Base-by-base conservation (phyloP, 2,888 invertebrate genomes). In the Drosophila sordidula region DNA sequence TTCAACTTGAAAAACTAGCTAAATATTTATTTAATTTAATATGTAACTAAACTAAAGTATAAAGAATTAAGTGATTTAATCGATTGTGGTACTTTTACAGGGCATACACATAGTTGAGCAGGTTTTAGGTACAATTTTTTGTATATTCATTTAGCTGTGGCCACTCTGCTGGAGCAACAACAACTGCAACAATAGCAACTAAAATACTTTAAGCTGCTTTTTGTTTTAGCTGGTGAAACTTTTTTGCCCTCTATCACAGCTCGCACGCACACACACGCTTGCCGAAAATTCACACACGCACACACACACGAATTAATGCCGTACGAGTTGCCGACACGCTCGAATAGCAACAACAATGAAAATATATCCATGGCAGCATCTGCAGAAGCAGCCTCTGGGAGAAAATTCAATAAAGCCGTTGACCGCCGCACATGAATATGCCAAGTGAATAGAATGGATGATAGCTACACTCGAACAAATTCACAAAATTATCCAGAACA, bases 391-490 rank as follows among this genome's bases (percentile, higher is more conserved):
- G 44, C 66, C 45, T 41, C 45, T 34, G 65, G 36, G 64, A 72
- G 58, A 59, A 65, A 75, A 80, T 82, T 80, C 63, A 85, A 82
- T 83, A 82, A 80, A 72, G 70, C 78, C 75, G 61, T 70, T 78
- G 78, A 75, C 75, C 78, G 67, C 41, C 74, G 58, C 64, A 67
- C 71, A 70, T 66, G 68, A 63, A 63, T 64, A 71, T 72, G 58
- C 61, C 55, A 59, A 71, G 44, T 64, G 64, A 64, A 45, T 47
- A 46, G 59, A 67, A 44, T 50, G 29, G 34, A n/a, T 49, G 36
- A 44, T 22, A 14, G 26, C 52, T 47, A 29, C 32, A 36, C 44
- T 63, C 12, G n/a, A 32, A 22, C 26, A 25, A 54, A 29, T 38
- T 6, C 8, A 0, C 0, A 14, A 14, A 11, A 29, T 14, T 5